Base-by-base conservation (phyloP, 2,888 invertebrate genomes). In the Drosophila quinaria region DNA sequence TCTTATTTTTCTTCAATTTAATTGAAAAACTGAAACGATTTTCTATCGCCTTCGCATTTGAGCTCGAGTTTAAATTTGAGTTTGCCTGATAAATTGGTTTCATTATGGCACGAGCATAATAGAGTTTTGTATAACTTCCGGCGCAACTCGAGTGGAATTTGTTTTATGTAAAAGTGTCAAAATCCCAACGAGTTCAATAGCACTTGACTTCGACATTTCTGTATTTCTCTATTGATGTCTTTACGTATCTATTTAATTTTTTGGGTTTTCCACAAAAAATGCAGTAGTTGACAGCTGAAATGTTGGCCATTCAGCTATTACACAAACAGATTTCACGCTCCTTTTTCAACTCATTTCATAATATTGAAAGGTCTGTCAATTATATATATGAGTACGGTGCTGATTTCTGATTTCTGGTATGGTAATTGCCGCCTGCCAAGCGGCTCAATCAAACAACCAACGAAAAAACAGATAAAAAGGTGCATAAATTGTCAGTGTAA, bases 341-440 rank as follows among this genome's bases (percentile, higher is more conserved):
- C 73, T 65, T 78, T 70, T 63, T 37, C 50, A 66, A 70, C 74
- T 73, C 65, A 74, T 84, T 89, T 84, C 89, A 80, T 29, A 87
- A 87, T 65, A 89, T 87, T 74, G 81, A 84, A 87, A 84, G 84
- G 81, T 80, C 78, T 89, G 81, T 84, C 89, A 89, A 87, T 87
- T 86, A 83, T 55, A 64, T 25, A 42, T 35, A 50, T 56, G 39
- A 60, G 51, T 73, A 25, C 19, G 67, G 35, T 64, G 78, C 61
- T 69, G 75, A 78, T 86, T 77, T 80, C 44, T 69, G 70, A 73
- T 77, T 71, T 80, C 49, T 80, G 80, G 68, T 80, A 84, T 78
- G 70, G 63, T 74, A 87, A 89, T 84, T 84, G 87, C 70, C 63
- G 68, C 81, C 70, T 88, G 87, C 69, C 89, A 74, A 55, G 66